Evolutionary conservation across 2,888 invertebrate genomes (phyloP).

Genomic region (Nomada fucata): DNA sequence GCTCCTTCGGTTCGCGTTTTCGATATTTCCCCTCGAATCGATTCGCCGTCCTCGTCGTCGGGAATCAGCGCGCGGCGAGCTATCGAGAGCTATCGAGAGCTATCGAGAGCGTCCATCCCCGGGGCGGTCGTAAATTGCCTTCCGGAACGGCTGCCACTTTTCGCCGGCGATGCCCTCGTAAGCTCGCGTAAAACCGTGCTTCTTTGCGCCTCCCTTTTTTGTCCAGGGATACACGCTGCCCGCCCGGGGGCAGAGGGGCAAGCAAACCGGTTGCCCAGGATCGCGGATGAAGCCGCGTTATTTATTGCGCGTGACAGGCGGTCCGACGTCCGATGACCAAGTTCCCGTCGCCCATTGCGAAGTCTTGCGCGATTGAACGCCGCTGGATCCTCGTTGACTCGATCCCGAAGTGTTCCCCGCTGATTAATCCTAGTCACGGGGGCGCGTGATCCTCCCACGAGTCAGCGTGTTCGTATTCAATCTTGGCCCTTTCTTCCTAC

Average conservation of each 20-base stretch:
- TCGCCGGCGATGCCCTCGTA: constrained; percentile 17
- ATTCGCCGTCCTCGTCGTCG: constrained; percentile 10
- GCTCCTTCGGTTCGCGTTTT: background rate
- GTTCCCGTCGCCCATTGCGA: constrained; percentile 13
- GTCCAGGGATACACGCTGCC: background rate
- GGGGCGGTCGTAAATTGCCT: constrained; percentile 8
- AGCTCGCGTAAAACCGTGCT: constrained; percentile 14
- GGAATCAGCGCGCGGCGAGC: too few species aligned
- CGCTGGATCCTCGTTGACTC: background rate
- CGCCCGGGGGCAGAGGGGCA: background rate
- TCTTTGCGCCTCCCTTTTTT: background rate
- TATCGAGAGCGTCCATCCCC: background rate
- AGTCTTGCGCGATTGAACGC: background rate
- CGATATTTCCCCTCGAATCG: background rate
- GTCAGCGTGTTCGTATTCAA: background rate
- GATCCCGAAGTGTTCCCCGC: background rate
- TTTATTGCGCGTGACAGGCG: constrained; percentile 54
- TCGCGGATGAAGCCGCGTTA: constrained; percentile 62
- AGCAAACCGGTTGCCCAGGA: constrained; percentile 22
- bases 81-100: background rate
- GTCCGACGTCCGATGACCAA: constrained; percentile 27
- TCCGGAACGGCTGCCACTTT: constrained; percentile 4
- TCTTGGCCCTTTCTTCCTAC: background rate
- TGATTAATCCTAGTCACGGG: constrained; percentile 9
- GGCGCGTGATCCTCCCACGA: background rate